Evolutionary conservation across 2,888 invertebrate genomes (phyloP), one percentile per base, ranked within the genome.

Genomic region (Chrysolina oricalcia): DNA sequence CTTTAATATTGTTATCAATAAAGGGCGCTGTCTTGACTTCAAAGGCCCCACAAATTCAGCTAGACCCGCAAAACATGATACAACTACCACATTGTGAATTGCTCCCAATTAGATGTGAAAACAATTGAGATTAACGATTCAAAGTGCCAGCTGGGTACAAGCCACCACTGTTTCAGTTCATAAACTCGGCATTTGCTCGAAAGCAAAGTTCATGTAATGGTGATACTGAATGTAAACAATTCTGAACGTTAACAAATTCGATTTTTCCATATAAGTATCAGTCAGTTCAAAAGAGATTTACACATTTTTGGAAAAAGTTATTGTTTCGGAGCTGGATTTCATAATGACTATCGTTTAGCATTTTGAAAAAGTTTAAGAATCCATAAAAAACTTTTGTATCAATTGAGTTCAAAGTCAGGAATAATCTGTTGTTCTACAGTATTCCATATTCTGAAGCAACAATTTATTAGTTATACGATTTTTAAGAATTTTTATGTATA

Each of bases 71-170:
- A 67, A 74, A 77, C 77, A 78, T 72, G 78, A 80, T 78, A 78
- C 74, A 68, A 53, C 53, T 62, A 75, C 77, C 80, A 69, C 78
- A 74, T 73, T 74, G 74, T 66, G 70, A 74, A 80, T 80, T 77
- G 76, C 77, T 77, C 72, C 80, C 70, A 73, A 80, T 78, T 77
- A 75, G 74, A 77, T 77, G 77, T 63, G 80, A 77, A 77, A 77
- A 78, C 76, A 78, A 78, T 80, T 76, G 75, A 77, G 80, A 80
- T 80, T 77, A 80, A 80, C 78, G 78, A 76, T 72, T 75, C 74
- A 62, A n/a, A 48, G n/a, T 15, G 27, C 27, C 23, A 59, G n/a
- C 59, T 59, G 19, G 19, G 17, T 19, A 19, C 0, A 17, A 10
- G 2, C 10, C n/a, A 53, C 53, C 53, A 19, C 19, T 17, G 53